A percentile compares a stretch with the other conserved stretches of the same genome.
phyloP scores from a whole-genome alignment of 2,797 vertebrate species.

The Chrysocyon brachyurus region DNA sequence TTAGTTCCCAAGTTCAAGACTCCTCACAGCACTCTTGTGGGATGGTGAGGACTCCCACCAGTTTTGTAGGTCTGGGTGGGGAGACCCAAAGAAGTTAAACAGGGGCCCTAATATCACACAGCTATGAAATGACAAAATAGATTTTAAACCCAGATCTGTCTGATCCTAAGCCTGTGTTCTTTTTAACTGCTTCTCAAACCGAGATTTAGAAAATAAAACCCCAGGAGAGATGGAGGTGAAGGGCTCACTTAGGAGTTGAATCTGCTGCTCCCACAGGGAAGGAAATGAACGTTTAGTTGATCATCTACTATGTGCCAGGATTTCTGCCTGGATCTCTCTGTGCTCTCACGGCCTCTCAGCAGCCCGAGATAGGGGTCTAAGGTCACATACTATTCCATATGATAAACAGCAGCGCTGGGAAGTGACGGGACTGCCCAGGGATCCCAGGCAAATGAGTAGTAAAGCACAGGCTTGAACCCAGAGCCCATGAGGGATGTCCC shows the following conservation, averaged over 20 bases:
- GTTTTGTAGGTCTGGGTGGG: neutral
- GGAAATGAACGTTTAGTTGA: neutral
- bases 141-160: neutral
- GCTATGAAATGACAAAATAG: neutral
- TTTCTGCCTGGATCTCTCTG: neutral
- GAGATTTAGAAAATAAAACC: neutral
- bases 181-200: neutral
- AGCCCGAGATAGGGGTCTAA: neutral
- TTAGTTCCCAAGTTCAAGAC: neutral
- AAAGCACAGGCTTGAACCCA: neutral
- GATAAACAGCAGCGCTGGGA: neutral
- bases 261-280: neutral
- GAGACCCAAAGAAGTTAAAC: neutral
- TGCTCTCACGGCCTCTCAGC: neutral
- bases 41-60: neutral
- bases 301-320: neutral
- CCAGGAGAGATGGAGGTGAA: neutral
- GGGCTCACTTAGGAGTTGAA: neutral
- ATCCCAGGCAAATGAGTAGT: neutral
- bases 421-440: neutral
- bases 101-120: neutral
- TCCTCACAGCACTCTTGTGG: neutral
- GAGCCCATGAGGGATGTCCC: neutral
- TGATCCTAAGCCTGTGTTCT: neutral
- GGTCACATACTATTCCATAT: neutral